Evolutionary conservation across 1,140 invertebrate species (phyloP), one percentile per base, ranked within the genome.

Genomic region (Neotoxoptera formosana): DNA sequence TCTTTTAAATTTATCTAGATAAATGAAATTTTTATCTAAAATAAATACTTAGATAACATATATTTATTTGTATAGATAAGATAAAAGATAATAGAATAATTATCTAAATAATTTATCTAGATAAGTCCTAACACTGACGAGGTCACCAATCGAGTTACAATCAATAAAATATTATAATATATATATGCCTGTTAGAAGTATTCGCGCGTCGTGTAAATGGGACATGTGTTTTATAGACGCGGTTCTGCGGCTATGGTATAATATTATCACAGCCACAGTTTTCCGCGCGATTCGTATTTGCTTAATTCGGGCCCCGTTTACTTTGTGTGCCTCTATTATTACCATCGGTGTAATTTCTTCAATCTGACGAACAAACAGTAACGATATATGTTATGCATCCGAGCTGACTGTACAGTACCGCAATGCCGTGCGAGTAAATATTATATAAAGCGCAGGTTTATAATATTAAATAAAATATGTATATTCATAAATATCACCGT

Each of bases 391-490:
- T n/a, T n/a, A 76, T 34, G 14, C n/a, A 7, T n/a, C 30, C 60
- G 7, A 76, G n/a, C 14, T 17, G 30, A 30, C 25, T 67, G 30
- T 14, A 30, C 60, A 3, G 11, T n/a, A 76, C 60, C 60, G n/a
- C 60, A n/a, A 76, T 34, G 6, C 30, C 17, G 60, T 76, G 23
- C 25, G 56, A 25, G 60, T n/a, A 76, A 53, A 53, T 53, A 53
- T n/a, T n/a, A 53, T n/a, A 7, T n/a, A 76, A 76, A 76, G 60
- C 14, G 30, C n/a, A 76, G 4, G 60, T 76, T 76, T n/a, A 34
- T 76, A n/a, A 76, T 76, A 76, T 34, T n/a, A 76, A 76, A 76
- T 76, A 76, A 76, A n/a, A n/a, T n/a, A n/a, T 76, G 60, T 17
- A 7, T 76, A n/a, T 76, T 76, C 60, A 76, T 76, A 51, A 53